Percentiles rank a stretch among this genome's conserved stretches.
Evolutionary conservation across 2,113 vertebrate genomes (phyloP).

Genomic region (Poeciliopsis turrubarensis): DNA sequence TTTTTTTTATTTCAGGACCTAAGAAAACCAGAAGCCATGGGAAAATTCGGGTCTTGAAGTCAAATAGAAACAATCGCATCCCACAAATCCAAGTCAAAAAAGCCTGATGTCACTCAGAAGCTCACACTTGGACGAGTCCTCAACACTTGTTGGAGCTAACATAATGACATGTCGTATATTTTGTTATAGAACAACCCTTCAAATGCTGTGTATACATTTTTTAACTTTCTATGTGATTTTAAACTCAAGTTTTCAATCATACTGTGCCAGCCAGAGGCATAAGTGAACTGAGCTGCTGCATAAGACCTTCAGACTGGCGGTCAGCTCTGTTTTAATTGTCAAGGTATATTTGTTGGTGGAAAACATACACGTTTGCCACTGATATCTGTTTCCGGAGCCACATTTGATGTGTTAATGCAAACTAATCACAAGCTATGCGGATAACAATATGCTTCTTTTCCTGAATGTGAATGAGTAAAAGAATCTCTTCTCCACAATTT

Average conservation of each 20-base stretch:
- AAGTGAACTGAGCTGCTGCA: too few species aligned
- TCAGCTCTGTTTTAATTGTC: too few species aligned
- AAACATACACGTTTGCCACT: too few species aligned
- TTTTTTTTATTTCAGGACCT: constrained; percentile 45
- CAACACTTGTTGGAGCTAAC: constrained; percentile 1
- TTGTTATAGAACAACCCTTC: constrained; percentile 3
- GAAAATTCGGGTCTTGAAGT: constrained; percentile 35
- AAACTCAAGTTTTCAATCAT: constrained; percentile 8
- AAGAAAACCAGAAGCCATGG: constrained; percentile 12
- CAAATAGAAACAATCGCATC: constrained; percentile 26
- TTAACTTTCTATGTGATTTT: constrained; percentile 16
- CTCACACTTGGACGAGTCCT: constrained; percentile 10
- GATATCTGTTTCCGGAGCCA: too few species aligned
- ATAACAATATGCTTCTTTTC: too few species aligned
- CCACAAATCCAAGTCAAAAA: constrained; percentile 22
- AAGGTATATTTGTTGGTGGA: too few species aligned
- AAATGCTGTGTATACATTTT: constrained; percentile 8
- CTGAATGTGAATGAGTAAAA: too few species aligned
- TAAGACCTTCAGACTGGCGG: too few species aligned
- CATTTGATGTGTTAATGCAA: too few species aligned
- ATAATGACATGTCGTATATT: constrained; percentile 3
- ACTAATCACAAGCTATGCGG: too few species aligned
- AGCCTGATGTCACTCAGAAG: constrained; percentile 5
- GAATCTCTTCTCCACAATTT: too few species aligned
- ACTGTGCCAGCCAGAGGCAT: background rate